Evolutionary conservation across 2,888 invertebrate genomes (phyloP).

Genomic region (Philaethria dido): DNA sequence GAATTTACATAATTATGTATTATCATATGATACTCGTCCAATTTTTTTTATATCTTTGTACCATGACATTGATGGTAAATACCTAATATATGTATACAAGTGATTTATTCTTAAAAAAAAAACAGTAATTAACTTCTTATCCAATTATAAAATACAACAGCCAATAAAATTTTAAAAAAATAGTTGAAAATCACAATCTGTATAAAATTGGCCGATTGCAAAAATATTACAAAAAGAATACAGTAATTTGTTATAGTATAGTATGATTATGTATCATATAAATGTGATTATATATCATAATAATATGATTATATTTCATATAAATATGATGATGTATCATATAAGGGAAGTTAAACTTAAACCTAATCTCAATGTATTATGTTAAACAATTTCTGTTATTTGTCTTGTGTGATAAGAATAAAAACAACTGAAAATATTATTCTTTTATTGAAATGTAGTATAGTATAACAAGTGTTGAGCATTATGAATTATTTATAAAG

Average conservation of each 20-base stretch:
- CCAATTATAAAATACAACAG: neutral
- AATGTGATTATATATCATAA: too few relatives aligned
- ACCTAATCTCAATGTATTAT: constrained; percentile 6
- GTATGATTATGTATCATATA: neutral
- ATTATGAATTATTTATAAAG: too few relatives aligned
- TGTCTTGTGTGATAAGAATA: constrained; percentile 3
- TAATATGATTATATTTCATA: neutral
- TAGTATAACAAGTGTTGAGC: too few relatives aligned
- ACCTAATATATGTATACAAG: neutral
- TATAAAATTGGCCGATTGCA: neutral
- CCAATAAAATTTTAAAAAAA: neutral
- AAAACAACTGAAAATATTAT: constrained; percentile 1
- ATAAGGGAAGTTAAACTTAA: neutral
- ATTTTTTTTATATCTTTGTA: neutral
- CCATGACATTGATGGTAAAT: neutral
- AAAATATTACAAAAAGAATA: neutral
- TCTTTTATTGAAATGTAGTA: neutral
- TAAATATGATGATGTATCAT: neutral
- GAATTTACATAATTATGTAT: too few relatives aligned
- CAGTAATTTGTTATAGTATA: neutral
- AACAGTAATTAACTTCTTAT: too few relatives aligned
- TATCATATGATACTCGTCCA: too few relatives aligned
- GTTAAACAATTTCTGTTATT: neutral
- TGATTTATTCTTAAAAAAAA: too few relatives aligned
- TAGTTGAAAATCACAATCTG: too few relatives aligned